Evolutionary conservation across 2,888 invertebrate genomes (phyloP).

Genomic region (Atherix ibis): DNA sequence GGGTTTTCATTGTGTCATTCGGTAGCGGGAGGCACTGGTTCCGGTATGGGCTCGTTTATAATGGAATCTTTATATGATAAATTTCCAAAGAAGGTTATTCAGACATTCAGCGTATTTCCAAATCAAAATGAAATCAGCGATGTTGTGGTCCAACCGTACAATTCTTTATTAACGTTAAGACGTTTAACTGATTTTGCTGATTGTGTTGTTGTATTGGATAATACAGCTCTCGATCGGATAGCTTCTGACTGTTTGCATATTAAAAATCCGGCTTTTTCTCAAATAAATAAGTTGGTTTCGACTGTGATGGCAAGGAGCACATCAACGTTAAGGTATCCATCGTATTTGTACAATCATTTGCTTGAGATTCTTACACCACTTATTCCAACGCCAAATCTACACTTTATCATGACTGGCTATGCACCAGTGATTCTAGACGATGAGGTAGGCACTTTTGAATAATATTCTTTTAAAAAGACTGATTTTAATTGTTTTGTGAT

Average conservation of each 20-base stretch:
- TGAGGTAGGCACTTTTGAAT: slow-evolving; percentile 31
- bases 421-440: slow-evolving; percentile 88
- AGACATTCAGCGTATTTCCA: slow-evolving; percentile 98
- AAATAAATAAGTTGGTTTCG: slow-evolving; percentile 93
- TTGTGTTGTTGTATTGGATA: slow-evolving; percentile 93
- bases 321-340: slow-evolving; percentile 77
- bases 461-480: neutral
- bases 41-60: slow-evolving; percentile 96
- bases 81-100: slow-evolving; percentile 93
- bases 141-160: slow-evolving; percentile 93
- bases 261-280: slow-evolving; percentile 89
- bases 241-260: slow-evolving; percentile 87
- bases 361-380: slow-evolving; percentile 88
- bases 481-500: neutral
- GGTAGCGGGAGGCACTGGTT: slow-evolving; percentile 98
- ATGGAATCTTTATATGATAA: slow-evolving; percentile 77
- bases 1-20: slow-evolving; percentile 98
- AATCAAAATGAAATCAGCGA: slow-evolving; percentile 94
- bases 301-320: slow-evolving; percentile 99
- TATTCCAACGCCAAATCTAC: slow-evolving; percentile 92
- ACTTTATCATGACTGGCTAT: slow-evolving; percentile 97
- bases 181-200: slow-evolving; percentile 90
- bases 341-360: slow-evolving; percentile 96
- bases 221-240: slow-evolving; percentile 89
- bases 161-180: slow-evolving; percentile 86